Base-by-base conservation (phyloP, 2,888 invertebrate genomes). In the Folsomia manolachei region DNA sequence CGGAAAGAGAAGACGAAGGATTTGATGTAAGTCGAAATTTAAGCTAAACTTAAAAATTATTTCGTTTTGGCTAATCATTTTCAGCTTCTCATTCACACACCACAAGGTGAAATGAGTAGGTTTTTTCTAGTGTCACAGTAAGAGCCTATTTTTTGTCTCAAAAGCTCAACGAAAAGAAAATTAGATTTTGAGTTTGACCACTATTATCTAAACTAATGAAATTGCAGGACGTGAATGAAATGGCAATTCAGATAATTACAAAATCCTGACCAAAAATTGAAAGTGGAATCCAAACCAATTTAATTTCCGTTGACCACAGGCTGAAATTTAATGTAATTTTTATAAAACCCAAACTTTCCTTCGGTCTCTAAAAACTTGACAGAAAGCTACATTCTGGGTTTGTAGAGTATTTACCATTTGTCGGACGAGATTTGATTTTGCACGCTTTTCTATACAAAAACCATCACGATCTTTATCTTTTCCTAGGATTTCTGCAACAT, bases 1-100 rank as follows among this genome's bases (percentile, higher is more conserved):
- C 65, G 7, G 65, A 66, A 24, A 27, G 65, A 39, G 65, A 66
- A 66, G 65, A 66, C 24, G 65, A 18, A 52, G 27, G 27, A 24
- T 66, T 66, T 21, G 65, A 66, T 66, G 65, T 66, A 52, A 66
- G 65, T 66, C 7, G 27, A 25, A 25, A 27, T 9, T 9, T 39
- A 39, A 39, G 14, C 39, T 39, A 9, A 39, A 39, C 39, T 4
- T 39, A n/a, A n/a, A n/a, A n/a, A n/a, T n/a, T n/a, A n/a, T n/a
- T n/a, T n/a, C n/a, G n/a, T n/a, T n/a, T n/a, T n/a, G n/a, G n/a
- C n/a, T n/a, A n/a, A n/a, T n/a, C n/a, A n/a, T n/a, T n/a, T n/a
- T n/a, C n/a, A n/a, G n/a, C n/a, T n/a, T n/a, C n/a, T n/a, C n/a
- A n/a, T n/a, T n/a, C n/a, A n/a, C n/a, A n/a, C n/a, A n/a, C n/a